phyloP scores from a whole-genome alignment of 2,113 vertebrate species.

The Hemicordylus capensis region DNA sequence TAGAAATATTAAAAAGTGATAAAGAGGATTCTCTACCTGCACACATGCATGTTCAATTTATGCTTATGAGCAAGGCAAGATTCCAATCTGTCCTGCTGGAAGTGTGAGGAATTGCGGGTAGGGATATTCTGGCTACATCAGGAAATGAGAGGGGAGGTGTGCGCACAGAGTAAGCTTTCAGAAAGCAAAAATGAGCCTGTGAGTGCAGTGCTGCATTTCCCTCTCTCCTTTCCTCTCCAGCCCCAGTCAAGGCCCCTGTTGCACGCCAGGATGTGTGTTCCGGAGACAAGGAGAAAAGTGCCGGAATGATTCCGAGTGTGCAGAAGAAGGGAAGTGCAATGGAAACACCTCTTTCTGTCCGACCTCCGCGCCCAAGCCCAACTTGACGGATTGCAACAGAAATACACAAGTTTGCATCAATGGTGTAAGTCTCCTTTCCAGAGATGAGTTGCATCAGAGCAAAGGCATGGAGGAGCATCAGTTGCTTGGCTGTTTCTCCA shows the following conservation, averaged over 20 bases:
- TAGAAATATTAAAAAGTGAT: neutral
- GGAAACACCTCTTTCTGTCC: slow-evolving; percentile 86
- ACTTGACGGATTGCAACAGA: slow-evolving; percentile 88
- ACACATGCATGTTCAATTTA: neutral
- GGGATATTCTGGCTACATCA: neutral
- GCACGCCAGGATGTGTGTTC: slow-evolving; percentile 81
- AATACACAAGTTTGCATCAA: slow-evolving; percentile 94
- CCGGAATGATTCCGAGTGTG: slow-evolving; percentile 89
- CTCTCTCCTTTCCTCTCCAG: slow-evolving; percentile 63
- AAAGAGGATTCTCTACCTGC: too few relatives aligned
- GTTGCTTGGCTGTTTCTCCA: neutral
- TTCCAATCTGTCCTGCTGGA: too few relatives aligned
- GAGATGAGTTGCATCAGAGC: neutral
- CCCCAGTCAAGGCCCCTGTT: slow-evolving; percentile 95
- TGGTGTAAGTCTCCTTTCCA: slow-evolving; percentile 78
- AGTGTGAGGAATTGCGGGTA: neutral
- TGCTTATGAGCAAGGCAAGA: neutral
- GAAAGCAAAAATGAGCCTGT: neutral
- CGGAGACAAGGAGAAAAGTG: slow-evolving; percentile 76
- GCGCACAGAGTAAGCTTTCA: neutral
- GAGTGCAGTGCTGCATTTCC: neutral
- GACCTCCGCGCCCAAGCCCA: slow-evolving; percentile 83
- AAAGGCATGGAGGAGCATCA: neutral
- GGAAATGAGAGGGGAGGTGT: neutral
- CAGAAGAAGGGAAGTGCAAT: slow-evolving; percentile 83